phyloP scores from a whole-genome alignment of 2,888 invertebrate species.

The Xiphydria camelus region DNA sequence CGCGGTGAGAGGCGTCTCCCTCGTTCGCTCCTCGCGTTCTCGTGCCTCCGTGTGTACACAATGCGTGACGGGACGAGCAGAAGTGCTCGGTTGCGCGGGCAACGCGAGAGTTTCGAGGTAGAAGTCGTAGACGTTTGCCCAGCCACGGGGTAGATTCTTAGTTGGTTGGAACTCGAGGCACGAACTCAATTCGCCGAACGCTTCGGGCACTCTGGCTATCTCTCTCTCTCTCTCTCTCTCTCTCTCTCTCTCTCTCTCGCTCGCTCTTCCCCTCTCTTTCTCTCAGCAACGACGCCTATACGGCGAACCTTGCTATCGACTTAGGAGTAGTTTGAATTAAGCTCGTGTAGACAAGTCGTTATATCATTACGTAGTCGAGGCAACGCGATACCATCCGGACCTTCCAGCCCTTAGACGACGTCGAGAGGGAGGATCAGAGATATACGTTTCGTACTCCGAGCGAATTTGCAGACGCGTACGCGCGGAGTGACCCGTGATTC shows the following conservation, averaged over 20 bases:
- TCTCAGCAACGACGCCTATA: conserved; percentile 1
- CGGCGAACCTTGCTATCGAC: conserved; percentile 16
- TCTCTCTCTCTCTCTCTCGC: conserved; percentile 12
- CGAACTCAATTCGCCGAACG: conserved; percentile 52
- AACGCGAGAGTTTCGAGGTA: conserved; percentile 6
- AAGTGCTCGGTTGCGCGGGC: too few species aligned
- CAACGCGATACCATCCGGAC: conserved; percentile 1
- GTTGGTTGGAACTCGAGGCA: conserved; percentile 48
- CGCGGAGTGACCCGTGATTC: too few species aligned
- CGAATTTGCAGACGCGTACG: too few species aligned
- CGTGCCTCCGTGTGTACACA: too few species aligned
- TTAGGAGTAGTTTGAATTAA: conserved; percentile 49
- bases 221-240: conserved; percentile 10
- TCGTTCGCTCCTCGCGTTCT: too few species aligned
- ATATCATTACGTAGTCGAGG: conserved; percentile 34
- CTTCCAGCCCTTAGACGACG: too few species aligned
- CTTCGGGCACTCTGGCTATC: conserved; percentile 25
- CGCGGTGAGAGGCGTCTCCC: too few species aligned
- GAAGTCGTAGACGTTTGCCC: conserved; percentile 22
- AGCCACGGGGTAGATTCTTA: conserved; percentile 37
- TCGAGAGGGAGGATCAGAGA: too few species aligned
- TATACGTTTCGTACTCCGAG: too few species aligned
- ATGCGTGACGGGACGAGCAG: too few species aligned
- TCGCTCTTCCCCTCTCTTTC: conserved; percentile 11
- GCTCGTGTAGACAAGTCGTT: conserved; percentile 46